Evolutionary conservation across 2,113 vertebrate genomes (phyloP), one percentile per base, ranked within the genome.

Genomic region (Tachuris rubrigastra): DNA sequence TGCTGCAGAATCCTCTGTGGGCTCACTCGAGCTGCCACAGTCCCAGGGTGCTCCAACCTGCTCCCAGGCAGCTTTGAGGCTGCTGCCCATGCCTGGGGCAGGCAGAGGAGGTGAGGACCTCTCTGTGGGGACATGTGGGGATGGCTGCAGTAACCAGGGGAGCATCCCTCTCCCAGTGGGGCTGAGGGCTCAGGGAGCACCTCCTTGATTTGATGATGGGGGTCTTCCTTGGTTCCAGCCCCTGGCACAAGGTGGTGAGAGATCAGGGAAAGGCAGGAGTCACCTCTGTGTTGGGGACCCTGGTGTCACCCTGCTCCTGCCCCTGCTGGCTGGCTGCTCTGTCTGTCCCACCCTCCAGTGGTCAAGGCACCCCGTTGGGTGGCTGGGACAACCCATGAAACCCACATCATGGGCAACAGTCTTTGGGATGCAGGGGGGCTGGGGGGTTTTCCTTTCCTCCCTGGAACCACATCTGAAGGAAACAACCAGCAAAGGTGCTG

Each of bases 141-240:
- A 15, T 0, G 3, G 27, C n/a, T 80, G 56, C 37, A 5, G 3
- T 15, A 20, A 30, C 78, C 13, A 5, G 14, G 42, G 42, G 39
- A 65, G 22, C 33, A 20, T 4, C 56, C 18, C 16, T 27, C 7
- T 27, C 86, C 16, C 37, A 15, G 6, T 0, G 0, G 49, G 14
- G 12, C 20, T 20, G 18, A 7, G 24, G 4, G 9, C 14, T 33
- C 27, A 25, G 42, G 25, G 25, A 33, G 3, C 3, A 2, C 20
- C 76, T 23, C 4, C 24, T 28, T 37, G 8, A 11, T 58, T 16
- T 9, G 15, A 15, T n/a, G 39, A 46, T 12, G 17, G 22, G 33
- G 8, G 3, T 52, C n/a, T 69, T 67, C 30, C 37, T 68, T 27
- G 19, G 27, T 17, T 39, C 12, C 14, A 21, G 27, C 16, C 25